These are phyloP conservation scores for Hydrochoerus hydrochaeris DNA, from an alignment of 2,113 vertebrate genomes.

Conservation along the genomic window DNA sequence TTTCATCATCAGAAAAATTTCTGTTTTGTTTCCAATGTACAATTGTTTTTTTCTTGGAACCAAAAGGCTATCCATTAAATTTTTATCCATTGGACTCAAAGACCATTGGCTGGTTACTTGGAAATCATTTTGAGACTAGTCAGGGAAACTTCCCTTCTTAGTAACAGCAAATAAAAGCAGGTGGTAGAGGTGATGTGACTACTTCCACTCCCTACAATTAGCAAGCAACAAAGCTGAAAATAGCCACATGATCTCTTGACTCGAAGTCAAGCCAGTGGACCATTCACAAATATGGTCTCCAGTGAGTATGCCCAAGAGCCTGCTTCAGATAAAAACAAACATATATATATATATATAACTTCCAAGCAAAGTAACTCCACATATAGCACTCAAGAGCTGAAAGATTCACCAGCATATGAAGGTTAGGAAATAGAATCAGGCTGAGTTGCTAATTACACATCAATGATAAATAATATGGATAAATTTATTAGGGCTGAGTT, in stretches of 20 bases:
- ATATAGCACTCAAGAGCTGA: constrained; percentile 58
- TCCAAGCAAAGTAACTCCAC: constrained; percentile 64
- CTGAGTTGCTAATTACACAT: constrained; percentile 66
- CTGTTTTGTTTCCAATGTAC: background rate
- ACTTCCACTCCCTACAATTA: background rate
- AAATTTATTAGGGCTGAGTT: constrained; percentile 28
- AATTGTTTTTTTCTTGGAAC: constrained; percentile 6
- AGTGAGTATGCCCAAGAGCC: background rate
- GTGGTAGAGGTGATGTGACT: background rate
- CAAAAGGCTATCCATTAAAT: background rate
- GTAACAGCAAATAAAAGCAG: background rate
- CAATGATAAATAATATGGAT: constrained; percentile 64
- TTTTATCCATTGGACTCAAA: background rate
- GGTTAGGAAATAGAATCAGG: constrained; percentile 54
- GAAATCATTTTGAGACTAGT: background rate
- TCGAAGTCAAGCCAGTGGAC: background rate
- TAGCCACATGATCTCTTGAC: background rate
- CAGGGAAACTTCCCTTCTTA: background rate
- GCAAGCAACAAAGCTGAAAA: background rate
- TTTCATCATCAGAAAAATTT: background rate
- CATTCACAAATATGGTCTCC: background rate
- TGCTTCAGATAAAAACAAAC: constrained; percentile 32
- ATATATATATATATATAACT: background rate
- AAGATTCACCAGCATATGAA: constrained; percentile 65
- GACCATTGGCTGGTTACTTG: background rate